Conservation (phyloP, 2,113 vertebrate genomes). For the Eulemur rufifrons region DNA sequence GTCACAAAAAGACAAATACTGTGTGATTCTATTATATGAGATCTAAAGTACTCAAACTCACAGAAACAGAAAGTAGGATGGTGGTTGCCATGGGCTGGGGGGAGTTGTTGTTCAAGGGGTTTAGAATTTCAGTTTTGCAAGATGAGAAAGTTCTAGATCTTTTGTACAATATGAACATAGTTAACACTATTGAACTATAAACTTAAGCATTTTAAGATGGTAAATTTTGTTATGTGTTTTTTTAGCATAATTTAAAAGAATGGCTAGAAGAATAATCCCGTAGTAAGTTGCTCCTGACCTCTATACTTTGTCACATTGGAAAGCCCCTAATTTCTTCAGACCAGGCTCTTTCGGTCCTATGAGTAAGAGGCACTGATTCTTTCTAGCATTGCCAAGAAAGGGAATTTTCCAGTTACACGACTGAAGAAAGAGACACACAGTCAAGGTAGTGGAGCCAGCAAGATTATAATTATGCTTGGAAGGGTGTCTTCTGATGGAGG, state of each 20-base stretch:
- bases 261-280: neutral
- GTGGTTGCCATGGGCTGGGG: too few species aligned
- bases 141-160: neutral
- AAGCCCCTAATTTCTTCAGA: slow-evolving; percentile 11
- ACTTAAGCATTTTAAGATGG: neutral
- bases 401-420: neutral
- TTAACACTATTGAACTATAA: neutral
- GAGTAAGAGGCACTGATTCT: neutral
- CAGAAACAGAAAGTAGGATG: neutral
- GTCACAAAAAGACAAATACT: neutral
- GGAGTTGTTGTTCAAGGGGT: neutral
- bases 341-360: neutral
- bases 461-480: slow-evolving; percentile 60
- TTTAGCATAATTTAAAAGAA: neutral
- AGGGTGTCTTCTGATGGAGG: neutral
- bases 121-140: neutral
- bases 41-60: neutral
- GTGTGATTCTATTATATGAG: neutral
- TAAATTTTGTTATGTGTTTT: neutral
- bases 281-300: neutral
- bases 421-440: slow-evolving; percentile 63
- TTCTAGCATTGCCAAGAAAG: slow-evolving; percentile 1
- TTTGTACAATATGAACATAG: neutral
- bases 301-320: neutral
- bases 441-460: slow-evolving; percentile 20